Evolutionary conservation across 2,797 vertebrate species (phyloP).

Genomic region (Hypotaenidia okinawae): DNA sequence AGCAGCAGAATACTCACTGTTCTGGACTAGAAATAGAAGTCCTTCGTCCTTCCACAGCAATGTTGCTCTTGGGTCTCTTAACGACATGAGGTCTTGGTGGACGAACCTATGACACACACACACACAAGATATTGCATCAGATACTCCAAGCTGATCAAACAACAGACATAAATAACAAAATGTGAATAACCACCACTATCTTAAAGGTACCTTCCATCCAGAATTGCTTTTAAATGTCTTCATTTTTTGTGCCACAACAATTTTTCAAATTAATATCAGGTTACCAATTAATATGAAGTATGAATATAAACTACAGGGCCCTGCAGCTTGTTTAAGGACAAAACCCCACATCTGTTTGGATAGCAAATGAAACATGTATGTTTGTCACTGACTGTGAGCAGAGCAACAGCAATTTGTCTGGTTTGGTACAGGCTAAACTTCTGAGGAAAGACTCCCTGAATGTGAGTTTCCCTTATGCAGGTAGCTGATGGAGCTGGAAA

Average conservation of each 20-base stretch:
- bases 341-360: rapidly evolving
- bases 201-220: not conserved
- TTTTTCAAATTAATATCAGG: not conserved
- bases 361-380: not conserved
- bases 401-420: not conserved
- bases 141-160: not conserved
- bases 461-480: not conserved
- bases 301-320: not conserved
- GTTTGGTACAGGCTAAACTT: not conserved
- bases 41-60: slow-evolving; percentile 83
- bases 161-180: not conserved
- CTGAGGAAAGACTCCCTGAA: not conserved
- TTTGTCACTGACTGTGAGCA: not conserved
- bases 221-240: not conserved
- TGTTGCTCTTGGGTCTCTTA: slow-evolving; percentile 89
- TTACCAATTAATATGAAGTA: not conserved
- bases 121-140: slow-evolving; percentile 18
- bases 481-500: not conserved
- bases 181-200: not conserved
- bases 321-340: not conserved
- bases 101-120: slow-evolving; percentile 75
- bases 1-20: slow-evolving; percentile 82
- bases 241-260: not conserved
- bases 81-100: slow-evolving; percentile 86
- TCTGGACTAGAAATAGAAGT: slow-evolving; percentile 84